Base-by-base conservation (phyloP, 2,797 vertebrate genomes). In the Ibycter americanus region DNA sequence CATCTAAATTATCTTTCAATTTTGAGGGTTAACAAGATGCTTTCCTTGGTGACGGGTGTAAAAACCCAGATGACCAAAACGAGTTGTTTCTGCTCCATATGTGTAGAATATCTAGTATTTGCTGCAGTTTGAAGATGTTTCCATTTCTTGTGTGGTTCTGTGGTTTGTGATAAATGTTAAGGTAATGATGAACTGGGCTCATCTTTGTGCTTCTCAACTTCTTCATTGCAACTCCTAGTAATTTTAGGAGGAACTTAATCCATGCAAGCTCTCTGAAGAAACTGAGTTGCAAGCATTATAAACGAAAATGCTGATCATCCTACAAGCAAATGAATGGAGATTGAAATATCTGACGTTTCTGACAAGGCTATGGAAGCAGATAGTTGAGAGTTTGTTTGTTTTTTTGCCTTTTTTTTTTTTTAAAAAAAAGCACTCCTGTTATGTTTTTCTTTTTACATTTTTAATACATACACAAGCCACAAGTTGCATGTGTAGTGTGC, bases 381-480 rank as follows among this genome's bases (percentile, higher is more conserved):
- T 31, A 14, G 36, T 26, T 27, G 44, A 78, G 46, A 87, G 15
- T 27, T 73, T 26, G 27, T 62, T 25, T 88, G 20, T 11, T 44
- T 47, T 22, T 47, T 47, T 47, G 44, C 44, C 18, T 18, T 61
- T 72, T 70, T 26, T 34, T 6, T 29, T 91, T 77, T 86, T 86
- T 88, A 59, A 20, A 90, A 42, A 42, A 42, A 42, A 42, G 16
- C 15, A 31, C 56, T 62, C 36, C 65, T 4, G 0, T 89, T 11
- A 40, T 34, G 18, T 44, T 44, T 44, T 44, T 91, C 96, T 83
- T 36, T 13, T 56, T 79, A 55, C 6, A 5, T 40, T 61, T 63
- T 82, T 59, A 93, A 81, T 83, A 11, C 11, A 0, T 25, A 25
- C 4, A 6, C 3, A 26, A 77, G 6, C 9, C 19, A 4, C 0